Conservation (phyloP, 2,113 vertebrate genomes). For the Charina bottae region DNA sequence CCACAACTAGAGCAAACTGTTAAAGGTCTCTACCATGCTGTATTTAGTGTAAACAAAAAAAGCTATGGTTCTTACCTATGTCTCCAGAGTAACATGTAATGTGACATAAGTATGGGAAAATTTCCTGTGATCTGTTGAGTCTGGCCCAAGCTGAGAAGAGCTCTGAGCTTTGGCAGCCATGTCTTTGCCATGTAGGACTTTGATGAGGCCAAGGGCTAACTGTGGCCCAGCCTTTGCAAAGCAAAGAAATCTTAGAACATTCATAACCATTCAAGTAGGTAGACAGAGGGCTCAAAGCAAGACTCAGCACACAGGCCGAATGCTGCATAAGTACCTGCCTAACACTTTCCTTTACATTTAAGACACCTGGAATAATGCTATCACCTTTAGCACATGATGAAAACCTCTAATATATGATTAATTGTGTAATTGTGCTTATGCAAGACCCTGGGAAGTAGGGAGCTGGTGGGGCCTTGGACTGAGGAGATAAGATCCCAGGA, state of each 20-base stretch:
- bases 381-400: neutral
- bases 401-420: neutral
- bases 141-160: neutral
- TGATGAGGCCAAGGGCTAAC: neutral
- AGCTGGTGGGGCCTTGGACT: slow-evolving; percentile 5
- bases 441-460: slow-evolving; percentile 17
- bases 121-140: neutral
- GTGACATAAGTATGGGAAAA: neutral
- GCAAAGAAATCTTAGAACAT: neutral
- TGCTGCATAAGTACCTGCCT: too few species aligned
- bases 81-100: neutral
- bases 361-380: neutral
- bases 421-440: neutral
- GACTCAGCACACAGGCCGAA: neutral
- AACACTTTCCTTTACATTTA: neutral
- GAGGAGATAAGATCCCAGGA: neutral
- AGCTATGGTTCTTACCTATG: neutral
- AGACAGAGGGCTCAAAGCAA: neutral
- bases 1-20: neutral
- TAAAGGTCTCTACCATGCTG: neutral
- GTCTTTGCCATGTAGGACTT: neutral
- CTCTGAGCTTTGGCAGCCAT: neutral
- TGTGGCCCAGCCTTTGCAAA: neutral
- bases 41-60: neutral
- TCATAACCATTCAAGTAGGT: neutral